Percentiles rank a stretch among this genome's conserved stretches.
phyloP scores from a whole-genome alignment of 1,140 invertebrate species.

The Lasioglossum albipes region DNA sequence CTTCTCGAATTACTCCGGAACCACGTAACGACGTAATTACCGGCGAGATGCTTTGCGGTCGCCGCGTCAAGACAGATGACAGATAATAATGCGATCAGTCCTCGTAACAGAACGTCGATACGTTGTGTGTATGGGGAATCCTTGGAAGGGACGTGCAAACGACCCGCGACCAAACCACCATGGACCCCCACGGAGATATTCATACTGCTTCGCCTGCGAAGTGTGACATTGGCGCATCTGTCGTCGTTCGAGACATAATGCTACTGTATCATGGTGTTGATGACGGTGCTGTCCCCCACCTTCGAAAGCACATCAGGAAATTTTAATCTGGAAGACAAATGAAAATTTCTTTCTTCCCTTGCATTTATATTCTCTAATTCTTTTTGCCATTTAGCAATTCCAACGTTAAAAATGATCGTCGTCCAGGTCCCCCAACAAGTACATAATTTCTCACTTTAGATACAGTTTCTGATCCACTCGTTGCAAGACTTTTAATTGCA shows the following conservation, averaged over 20 bases:
- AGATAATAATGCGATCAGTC: slow-evolving; percentile 36
- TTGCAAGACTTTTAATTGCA: slow-evolving; percentile 12
- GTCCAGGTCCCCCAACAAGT: too few relatives aligned
- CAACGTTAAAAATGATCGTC: too few relatives aligned
- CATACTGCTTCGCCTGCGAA: slow-evolving; percentile 52
- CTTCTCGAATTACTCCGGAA: neutral
- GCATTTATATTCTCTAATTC: too few relatives aligned
- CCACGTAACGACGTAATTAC: slow-evolving; percentile 28
- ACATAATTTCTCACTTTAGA: too few relatives aligned
- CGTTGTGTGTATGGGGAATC: neutral
- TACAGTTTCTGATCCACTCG: too few relatives aligned
- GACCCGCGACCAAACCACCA: slow-evolving; percentile 19
- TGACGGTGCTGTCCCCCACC: slow-evolving; percentile 12
- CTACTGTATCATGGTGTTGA: slow-evolving; percentile 36
- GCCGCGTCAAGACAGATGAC: slow-evolving; percentile 39
- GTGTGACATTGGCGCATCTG: slow-evolving; percentile 74
- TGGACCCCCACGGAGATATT: slow-evolving; percentile 43
- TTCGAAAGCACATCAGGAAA: too few relatives aligned
- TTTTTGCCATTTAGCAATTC: too few relatives aligned
- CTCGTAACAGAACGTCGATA: neutral
- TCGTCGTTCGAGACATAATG: slow-evolving; percentile 48
- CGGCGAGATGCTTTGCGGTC: slow-evolving; percentile 17
- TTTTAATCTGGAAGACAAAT: too few relatives aligned
- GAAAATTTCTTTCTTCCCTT: too few relatives aligned
- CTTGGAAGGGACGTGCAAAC: slow-evolving; percentile 28